Evolutionary conservation across 2,113 vertebrate genomes (phyloP), one percentile per base, ranked within the genome.

Genomic region (Periophthalmus modestus): DNA sequence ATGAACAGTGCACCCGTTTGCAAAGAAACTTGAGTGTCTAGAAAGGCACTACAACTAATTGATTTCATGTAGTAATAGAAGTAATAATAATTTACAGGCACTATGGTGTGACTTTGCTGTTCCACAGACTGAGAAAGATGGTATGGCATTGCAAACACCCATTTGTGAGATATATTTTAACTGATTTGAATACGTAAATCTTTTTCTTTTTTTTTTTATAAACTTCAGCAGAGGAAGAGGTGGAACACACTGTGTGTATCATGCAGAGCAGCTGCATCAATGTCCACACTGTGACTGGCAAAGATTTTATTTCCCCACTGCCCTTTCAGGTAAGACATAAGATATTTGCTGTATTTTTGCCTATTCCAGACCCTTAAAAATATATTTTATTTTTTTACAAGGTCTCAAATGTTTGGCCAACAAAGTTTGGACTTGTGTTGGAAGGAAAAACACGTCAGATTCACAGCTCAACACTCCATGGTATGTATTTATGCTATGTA

Each of bases 61-160:
- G 5, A 54, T 2, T n/a, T 54, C n/a, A 55, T 7, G 7, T 10
- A 55, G n/a, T 55, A 55, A 55, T 55, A 16, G 16, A 52, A 52
- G 16, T 52, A 19, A 57, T 59, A 6, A 6, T 28, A 15, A 63
- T 59, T 90, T 94, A 48, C 87, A 99, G 97, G 97, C 97, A 46
- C 90, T 99, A 46, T 99, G 98, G 97, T 99, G 97, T 69, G 94
- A 97, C 91, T 99, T 99, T 92, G 94, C 89, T 78, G 68, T 96
- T 86, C 94, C 94, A 72, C 92, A 92, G 68, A 93, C 94, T 71
- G 95, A 96, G 75, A 88, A 86, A 80, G 89, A 93, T 5, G 93
- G 97, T 97, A 91, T 87, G 91, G 28, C 73, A 61, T 71, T 10
- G 28, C 73, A 23, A 65, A 59, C 4, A n/a, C 1, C 1, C 59